phyloP scores from a whole-genome alignment of 2,113 vertebrate species.

The human (Homo sapiens) region DNA sequence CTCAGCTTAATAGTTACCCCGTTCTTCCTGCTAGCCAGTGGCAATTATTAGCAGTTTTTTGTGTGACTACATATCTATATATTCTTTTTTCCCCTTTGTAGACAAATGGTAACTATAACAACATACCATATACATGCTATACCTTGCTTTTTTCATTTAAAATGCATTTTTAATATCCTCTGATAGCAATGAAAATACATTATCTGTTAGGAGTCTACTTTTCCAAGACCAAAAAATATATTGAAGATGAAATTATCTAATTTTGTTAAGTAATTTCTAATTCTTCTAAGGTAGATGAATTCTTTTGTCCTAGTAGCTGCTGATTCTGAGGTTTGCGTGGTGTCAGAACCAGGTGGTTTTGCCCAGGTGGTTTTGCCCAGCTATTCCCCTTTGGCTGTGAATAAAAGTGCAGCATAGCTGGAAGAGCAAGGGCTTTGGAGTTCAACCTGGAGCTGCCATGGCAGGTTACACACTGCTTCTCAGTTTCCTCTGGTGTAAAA shows the following conservation, averaged over 20 bases:
- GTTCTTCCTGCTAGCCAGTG: background rate
- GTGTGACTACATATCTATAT: background rate
- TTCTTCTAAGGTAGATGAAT: background rate
- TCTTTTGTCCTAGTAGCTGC: background rate
- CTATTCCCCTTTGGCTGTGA: background rate
- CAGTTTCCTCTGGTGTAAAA: background rate
- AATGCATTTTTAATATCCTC: background rate
- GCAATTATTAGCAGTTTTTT: background rate
- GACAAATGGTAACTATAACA: background rate
- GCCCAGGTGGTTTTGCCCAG: background rate
- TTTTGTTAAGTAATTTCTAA: background rate
- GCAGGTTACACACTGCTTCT: background rate
- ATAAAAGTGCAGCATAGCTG: background rate
- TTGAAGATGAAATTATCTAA: background rate
- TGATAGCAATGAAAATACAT: slow-evolving; percentile 1
- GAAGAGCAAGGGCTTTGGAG: background rate
- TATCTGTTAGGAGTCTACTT: background rate
- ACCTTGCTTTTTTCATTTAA: background rate
- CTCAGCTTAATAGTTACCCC: background rate
- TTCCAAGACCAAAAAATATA: background rate
- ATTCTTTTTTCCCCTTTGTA: background rate
- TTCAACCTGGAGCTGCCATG: background rate
- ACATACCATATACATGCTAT: background rate
- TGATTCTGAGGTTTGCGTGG: background rate
- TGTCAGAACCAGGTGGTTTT: background rate